phyloP scores from a whole-genome alignment of 2,113 vertebrate species.

The Recurvirostra avosetta region DNA sequence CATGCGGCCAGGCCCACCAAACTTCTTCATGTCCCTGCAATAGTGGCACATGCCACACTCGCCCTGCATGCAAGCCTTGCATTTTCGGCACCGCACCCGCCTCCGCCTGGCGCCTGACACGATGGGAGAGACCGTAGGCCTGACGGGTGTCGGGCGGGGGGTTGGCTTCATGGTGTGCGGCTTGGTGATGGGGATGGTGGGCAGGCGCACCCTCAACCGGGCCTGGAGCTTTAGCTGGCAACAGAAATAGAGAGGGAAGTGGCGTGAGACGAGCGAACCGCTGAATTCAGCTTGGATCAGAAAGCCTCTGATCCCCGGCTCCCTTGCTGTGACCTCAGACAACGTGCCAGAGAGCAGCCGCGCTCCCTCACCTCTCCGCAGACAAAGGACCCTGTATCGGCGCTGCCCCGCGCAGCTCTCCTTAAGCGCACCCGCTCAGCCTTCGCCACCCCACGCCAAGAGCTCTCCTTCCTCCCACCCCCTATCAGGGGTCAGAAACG shows the following conservation, averaged over 20 bases:
- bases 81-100: conserved; percentile 90
- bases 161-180: conserved; percentile 83
- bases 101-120: conserved; percentile 87
- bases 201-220: conserved; percentile 77
- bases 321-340: accelerated
- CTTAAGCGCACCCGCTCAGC: accelerated
- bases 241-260: not conserved
- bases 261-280: not conserved
- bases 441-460: not conserved
- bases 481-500: not conserved
- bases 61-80: conserved; percentile 87
- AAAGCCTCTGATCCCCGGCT: not conserved
- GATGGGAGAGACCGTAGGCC: conserved; percentile 76
- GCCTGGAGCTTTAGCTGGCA: conserved; percentile 76
- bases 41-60: conserved; percentile 93
- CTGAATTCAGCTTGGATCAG: not conserved
- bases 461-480: not conserved
- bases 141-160: conserved; percentile 80
- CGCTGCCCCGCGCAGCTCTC: not conserved
- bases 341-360: not conserved
- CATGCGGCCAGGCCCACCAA: conserved; percentile 91
- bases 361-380: not conserved
- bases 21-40: conserved; percentile 95
- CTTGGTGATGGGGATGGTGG: conserved; percentile 81
- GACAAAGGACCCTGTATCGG: not conserved